phyloP scores from a whole-genome alignment of 2,797 vertebrate species.

The Enteromius trimaculatus region DNA sequence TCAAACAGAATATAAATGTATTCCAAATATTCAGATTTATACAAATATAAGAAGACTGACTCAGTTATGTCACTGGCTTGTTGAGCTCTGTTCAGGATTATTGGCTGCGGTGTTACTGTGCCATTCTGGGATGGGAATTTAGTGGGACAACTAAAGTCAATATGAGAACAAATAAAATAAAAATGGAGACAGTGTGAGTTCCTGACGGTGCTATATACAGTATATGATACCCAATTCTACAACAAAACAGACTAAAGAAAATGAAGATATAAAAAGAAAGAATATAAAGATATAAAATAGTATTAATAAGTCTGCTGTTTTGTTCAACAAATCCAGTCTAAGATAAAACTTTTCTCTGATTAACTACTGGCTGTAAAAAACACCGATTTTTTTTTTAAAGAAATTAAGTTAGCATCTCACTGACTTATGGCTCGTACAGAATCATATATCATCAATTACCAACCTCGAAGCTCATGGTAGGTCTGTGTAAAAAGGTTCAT shows the following conservation, averaged over 20 bases:
- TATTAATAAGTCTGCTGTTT: not conserved
- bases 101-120: not conserved
- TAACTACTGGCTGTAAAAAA: not conserved
- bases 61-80: not conserved
- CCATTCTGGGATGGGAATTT: not conserved
- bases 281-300: constrained; percentile 1
- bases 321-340: not conserved
- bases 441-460: not conserved
- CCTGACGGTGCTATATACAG: not conserved
- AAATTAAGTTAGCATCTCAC: not conserved
- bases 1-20: not conserved
- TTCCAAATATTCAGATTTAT: not conserved
- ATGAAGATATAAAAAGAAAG: not conserved
- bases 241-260: constrained; percentile 6
- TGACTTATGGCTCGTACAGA: constrained; percentile 2
- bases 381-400: too few species aligned
- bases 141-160: not conserved
- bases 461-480: not conserved
- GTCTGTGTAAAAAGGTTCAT: not conserved
- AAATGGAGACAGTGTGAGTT: constrained; percentile 1
- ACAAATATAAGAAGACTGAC: not conserved
- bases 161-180: constrained; percentile 7
- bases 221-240: constrained; percentile 3
- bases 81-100: not conserved
- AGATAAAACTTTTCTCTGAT: not conserved